A percentile compares a stretch with the other conserved stretches of the same genome.
Conservation (phyloP, 2,888 invertebrate species). For the Antheraea yamamai region DNA sequence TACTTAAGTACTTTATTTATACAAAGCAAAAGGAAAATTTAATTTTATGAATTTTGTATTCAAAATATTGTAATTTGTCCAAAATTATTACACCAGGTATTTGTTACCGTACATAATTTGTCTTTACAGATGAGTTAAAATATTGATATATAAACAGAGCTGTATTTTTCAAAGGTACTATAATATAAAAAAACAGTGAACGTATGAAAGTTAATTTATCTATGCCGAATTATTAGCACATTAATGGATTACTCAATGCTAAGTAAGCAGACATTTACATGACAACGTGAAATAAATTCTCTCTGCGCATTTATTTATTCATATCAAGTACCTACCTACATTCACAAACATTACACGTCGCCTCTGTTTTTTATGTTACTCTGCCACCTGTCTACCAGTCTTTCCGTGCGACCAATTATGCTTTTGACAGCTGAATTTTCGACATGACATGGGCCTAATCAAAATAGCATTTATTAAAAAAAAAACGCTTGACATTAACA, state of each 20-base stretch:
- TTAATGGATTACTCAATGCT: neutral
- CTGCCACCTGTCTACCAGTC: slow-evolving; percentile 58
- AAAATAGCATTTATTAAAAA: slow-evolving; percentile 81
- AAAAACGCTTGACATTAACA: slow-evolving; percentile 71
- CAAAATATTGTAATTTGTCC: too few species aligned
- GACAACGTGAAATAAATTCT: neutral
- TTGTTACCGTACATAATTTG: too few species aligned
- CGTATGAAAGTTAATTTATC: neutral
- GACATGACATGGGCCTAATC: slow-evolving; percentile 84
- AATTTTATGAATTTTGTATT: too few species aligned
- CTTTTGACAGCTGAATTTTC: slow-evolving; percentile 82
- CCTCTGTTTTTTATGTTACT: slow-evolving; percentile 45
- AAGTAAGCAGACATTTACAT: neutral
- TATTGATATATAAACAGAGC: too few species aligned
- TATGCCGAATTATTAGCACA: neutral
- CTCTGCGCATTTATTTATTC: neutral
- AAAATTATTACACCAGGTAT: too few species aligned
- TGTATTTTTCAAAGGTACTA: neutral
- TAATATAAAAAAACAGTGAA: neutral
- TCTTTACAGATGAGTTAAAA: too few species aligned
- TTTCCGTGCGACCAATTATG: slow-evolving; percentile 80
- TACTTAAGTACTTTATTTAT: too few species aligned
- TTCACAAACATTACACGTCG: slow-evolving; percentile 29
- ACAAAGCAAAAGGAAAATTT: too few species aligned
- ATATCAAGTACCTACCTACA: slow-evolving; percentile 4